phyloP scores from a whole-genome alignment of 2,113 vertebrate species.

The Dasyprocta punctata region DNA sequence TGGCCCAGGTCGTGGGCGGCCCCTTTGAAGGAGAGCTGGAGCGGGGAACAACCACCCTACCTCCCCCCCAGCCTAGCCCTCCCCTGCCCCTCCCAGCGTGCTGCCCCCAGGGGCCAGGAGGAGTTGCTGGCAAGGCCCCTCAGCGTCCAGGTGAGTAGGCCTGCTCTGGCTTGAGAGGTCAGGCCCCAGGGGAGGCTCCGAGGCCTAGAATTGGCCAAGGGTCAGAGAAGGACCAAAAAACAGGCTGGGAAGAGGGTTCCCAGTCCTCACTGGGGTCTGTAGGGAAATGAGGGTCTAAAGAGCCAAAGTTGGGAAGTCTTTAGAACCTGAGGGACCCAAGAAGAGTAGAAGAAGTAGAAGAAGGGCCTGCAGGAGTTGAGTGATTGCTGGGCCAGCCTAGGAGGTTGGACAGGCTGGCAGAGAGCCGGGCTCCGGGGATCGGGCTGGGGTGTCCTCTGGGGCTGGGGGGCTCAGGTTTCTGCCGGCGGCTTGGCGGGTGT shows the following conservation, averaged over 20 bases:
- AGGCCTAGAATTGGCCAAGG: conserved; percentile 73
- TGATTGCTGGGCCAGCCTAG: conserved; percentile 64
- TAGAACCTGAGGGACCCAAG: neutral
- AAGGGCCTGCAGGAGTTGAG: conserved; percentile 38
- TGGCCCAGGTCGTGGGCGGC: conserved; percentile 81
- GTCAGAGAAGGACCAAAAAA: conserved; percentile 63
- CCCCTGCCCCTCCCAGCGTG: conserved; percentile 73
- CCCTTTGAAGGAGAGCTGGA: conserved; percentile 80
- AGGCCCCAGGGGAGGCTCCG: conserved; percentile 63
- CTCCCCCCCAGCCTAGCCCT: conserved; percentile 70
- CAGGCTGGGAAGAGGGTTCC: conserved; percentile 50
- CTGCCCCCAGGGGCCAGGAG: conserved; percentile 79
- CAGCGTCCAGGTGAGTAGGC: conserved; percentile 78
- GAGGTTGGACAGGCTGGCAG: conserved; percentile 77
- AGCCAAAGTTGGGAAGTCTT: neutral
- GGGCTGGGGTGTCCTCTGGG: conserved; percentile 82
- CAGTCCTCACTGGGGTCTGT: neutral
- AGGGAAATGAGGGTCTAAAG: conserved; percentile 5
- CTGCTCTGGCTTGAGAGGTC: conserved; percentile 59
- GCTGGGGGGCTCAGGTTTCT: conserved; percentile 85
- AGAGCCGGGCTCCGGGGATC: conserved; percentile 75
- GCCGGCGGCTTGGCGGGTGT: conserved; percentile 77
- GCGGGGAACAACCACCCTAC: conserved; percentile 77
- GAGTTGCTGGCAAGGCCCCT: conserved; percentile 77
- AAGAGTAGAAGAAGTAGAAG: neutral